Base-by-base conservation (phyloP, 2,113 vertebrate species). In the Vidua macroura region DNA sequence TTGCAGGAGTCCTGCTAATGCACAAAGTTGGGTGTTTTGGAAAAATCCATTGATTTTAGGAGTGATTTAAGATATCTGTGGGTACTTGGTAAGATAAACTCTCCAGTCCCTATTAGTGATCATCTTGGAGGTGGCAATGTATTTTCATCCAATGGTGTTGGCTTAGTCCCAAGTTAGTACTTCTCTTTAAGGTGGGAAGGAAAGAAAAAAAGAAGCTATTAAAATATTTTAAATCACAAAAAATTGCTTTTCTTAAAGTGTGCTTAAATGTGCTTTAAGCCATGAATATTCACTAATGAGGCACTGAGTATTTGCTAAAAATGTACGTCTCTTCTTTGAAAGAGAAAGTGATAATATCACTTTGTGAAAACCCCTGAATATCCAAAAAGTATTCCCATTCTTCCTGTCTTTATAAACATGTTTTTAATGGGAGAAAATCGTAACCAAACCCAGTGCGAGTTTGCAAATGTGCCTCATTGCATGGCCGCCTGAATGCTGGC, bases 181-280 rank as follows among this genome's bases (percentile, higher is more conserved):
- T 7, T 74, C 10, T 28, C 5, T 10, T 20, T 31, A 41, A 21
- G 4, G 7, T 9, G 1, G 1, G 12, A n/a, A 39, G 3, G 3
- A 16, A 24, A 15, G 9, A 23, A 58, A 44, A 15, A 30, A 18
- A 19, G 0, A 3, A 73, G 1, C 7, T n/a, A 39, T 56, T 74
- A 18, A 52, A 63, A 39, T 80, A 55, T 22, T 73, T 81, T 52
- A 68, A 68, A 52, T 63, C 1, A 11, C 8, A 66, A 48, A 72
- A 85, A 60, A 7, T 6, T 46, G 2, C 9, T 31, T 75, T 84
- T 82, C 13, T 25, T 21, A 25, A 60, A 69, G 17, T 28, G 13
- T 49, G n/a, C 66, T 28, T 64, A 39, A 85, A 44, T 60, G 44
- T 75, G 5, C 9, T 73, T 75, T 55, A 58, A 53, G 12, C 13